phyloP scores from a whole-genome alignment of 2,888 invertebrate species.

The Patella caerulea region DNA sequence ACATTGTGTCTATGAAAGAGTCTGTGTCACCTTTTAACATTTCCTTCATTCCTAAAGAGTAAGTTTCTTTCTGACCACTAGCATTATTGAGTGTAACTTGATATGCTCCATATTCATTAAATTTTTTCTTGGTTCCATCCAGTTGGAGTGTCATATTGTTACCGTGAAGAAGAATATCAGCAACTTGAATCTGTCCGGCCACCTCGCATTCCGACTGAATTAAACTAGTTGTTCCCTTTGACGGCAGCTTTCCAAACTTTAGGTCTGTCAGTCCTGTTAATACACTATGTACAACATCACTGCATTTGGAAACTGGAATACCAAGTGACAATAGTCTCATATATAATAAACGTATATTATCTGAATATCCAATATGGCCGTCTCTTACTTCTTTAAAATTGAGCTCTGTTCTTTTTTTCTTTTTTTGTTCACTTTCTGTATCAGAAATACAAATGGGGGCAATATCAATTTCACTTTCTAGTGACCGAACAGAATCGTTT shows the following conservation, averaged over 20 bases:
- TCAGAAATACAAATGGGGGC: no score
- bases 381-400: no score
- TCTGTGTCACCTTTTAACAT: background rate
- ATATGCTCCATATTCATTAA: background rate
- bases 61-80: background rate
- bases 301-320: background rate
- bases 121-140: background rate
- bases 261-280: background rate
- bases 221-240: background rate
- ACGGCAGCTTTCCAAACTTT: background rate
- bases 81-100: background rate
- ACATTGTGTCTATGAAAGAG: background rate
- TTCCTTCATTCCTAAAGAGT: background rate
- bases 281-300: background rate
- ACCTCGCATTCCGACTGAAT: background rate
- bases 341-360: background rate
- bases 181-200: background rate
- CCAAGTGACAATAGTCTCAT: slow-evolving; percentile 3
- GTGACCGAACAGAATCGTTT: no score
- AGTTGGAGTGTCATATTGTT: background rate
- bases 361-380: no score
- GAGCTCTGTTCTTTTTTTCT: no score
- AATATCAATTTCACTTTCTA: no score
- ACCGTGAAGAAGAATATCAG: background rate
- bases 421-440: no score